Conservation (phyloP, 2,888 invertebrate species). For the Mythimna loreyi region DNA sequence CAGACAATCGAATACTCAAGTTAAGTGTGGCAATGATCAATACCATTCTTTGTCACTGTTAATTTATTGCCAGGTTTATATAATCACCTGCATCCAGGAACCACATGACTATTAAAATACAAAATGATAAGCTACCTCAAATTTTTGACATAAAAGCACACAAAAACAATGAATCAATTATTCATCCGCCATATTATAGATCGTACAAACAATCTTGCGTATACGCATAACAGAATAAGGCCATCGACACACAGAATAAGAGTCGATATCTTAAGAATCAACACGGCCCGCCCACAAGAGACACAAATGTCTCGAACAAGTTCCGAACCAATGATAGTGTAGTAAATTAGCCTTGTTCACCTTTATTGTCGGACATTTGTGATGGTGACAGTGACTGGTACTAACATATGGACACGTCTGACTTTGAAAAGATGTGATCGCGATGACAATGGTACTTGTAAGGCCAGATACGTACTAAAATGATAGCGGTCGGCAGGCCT, state of each 20-base stretch:
- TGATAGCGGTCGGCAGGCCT: no score
- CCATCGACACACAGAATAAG: conserved; percentile 61
- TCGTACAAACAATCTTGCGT: neutral
- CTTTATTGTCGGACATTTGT: conserved; percentile 83
- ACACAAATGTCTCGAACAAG: conserved; percentile 79
- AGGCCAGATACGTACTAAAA: no score
- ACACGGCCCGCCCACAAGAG: conserved; percentile 81
- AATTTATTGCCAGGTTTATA: neutral
- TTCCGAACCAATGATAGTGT: conserved; percentile 77
- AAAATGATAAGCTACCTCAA: neutral
- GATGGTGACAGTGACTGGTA: conserved; percentile 80
- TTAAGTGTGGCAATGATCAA: neutral
- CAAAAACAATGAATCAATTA: conserved; percentile 17
- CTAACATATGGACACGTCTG: conserved; percentile 70
- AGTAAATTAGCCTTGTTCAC: conserved; percentile 83
- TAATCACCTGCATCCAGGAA: neutral
- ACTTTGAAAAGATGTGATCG: conserved; percentile 75
- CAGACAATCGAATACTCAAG: neutral
- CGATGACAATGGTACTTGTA: conserved; percentile 64
- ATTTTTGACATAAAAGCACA: neutral
- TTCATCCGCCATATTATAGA: neutral
- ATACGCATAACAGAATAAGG: conserved; percentile 66
- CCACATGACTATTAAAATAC: neutral
- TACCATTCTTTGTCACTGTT: neutral
- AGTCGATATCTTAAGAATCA: conserved; percentile 82